Base-by-base conservation (phyloP, 1,140 invertebrate genomes). In the Saxidomus purpurata region DNA sequence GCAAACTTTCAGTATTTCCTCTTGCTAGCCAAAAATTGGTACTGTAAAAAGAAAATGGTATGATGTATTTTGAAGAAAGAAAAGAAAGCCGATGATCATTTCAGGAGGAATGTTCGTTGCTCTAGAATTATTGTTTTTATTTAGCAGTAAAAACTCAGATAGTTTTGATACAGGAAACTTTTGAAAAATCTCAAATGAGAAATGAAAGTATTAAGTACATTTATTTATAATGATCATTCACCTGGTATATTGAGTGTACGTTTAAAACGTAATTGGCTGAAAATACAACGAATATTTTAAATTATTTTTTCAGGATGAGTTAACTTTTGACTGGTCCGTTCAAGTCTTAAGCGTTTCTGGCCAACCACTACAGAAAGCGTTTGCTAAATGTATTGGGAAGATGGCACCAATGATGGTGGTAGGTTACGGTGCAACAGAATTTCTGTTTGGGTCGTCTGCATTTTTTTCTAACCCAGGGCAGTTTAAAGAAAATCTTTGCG, bases 341-440 rank as follows among this genome's bases (percentile, higher is more conserved):
- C 40, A 22, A 52, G 13, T 49, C 17, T 9, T 90, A 17, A n/a
- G 8, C 9, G 69, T 55, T 38, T 55, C 67, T n/a, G 90, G 83
- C 19, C 77, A 87, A 34, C 79, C 84, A 6, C 43, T 89, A 15
- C 47, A 69, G 6, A 77, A 63, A 38, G 52, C 17, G 3, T 86
- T 74, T 63, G 22, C 85, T 1, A 59, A 84, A 63, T 49, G 63
- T 11, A 38, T 90, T 34, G 89, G 82, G 0, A 81, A 43, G 4
- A 47, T 85, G 40, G 67, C 59, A 43, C 25, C 47, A 15, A 43
- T 36, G 15, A 22, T 91, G 4, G 11, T 80, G 19, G 22, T 69
- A 22, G 61, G 34, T 22, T 91, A 90, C 38, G 90, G 88, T 6
- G 81, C 77, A n/a, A 81, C 88, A 43, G 90, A 91, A 38, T 55